Percentiles rank a stretch among this genome's conserved stretches.
These are phyloP conservation scores for Brachyopa scutellaris DNA, from an alignment of 2,888 invertebrate species.

Conservation along the genomic window DNA sequence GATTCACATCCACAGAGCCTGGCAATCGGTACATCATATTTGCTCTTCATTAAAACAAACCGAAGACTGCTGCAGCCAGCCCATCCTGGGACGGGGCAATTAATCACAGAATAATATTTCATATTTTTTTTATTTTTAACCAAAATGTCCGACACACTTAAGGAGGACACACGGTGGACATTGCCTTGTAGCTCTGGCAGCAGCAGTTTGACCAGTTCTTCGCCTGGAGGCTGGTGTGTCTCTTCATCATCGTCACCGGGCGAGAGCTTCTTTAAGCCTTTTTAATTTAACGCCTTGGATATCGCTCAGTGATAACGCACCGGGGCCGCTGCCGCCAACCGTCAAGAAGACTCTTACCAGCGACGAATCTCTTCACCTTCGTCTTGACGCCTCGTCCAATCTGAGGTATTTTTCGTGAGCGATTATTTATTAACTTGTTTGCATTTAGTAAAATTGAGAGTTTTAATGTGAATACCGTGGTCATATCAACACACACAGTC, in stretches of 20 bases:
- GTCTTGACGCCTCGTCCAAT: constrained; percentile 4
- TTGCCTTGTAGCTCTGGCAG: background rate
- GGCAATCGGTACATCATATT: constrained; percentile 64
- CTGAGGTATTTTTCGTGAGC: constrained; percentile 60
- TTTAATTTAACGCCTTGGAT: constrained; percentile 46
- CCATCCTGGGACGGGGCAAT: constrained; percentile 38
- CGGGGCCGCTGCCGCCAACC: constrained; percentile 20
- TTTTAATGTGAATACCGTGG: constrained; percentile 67
- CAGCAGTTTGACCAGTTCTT: constrained; percentile 33
- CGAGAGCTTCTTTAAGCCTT: constrained; percentile 56
- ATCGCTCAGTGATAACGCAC: constrained; percentile 56
- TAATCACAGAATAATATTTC: constrained; percentile 68
- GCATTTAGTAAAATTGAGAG: constrained; percentile 70
- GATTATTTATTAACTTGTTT: constrained; percentile 72
- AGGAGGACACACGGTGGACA: constrained; percentile 1
- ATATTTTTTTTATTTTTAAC: constrained; percentile 57
- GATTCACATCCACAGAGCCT: constrained; percentile 10
- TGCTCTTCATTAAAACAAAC: constrained; percentile 70
- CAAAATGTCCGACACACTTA: constrained; percentile 58
- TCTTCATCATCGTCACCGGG: constrained; percentile 52
- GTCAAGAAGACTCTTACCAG: too few species aligned
- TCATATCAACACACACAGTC: constrained; percentile 71
- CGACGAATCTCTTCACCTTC: background rate
- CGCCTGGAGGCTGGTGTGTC: constrained; percentile 20
- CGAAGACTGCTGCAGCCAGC: constrained; percentile 40